Evolutionary conservation across 2,888 invertebrate genomes (phyloP), one percentile per base, ranked within the genome.

Genomic region (Aquatica leii): DNA sequence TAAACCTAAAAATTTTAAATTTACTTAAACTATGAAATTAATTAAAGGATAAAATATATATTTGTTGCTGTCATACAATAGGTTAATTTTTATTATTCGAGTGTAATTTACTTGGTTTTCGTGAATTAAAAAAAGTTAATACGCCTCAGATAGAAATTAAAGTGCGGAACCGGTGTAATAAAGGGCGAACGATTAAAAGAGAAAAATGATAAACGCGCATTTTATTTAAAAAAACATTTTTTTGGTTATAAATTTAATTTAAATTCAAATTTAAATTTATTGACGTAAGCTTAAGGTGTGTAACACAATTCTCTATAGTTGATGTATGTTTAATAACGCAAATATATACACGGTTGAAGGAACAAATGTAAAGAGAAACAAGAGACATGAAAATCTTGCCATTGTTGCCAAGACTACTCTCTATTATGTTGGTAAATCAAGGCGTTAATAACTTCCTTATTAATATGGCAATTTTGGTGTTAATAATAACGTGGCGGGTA

Each of bases 121-220:
- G 41, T 50, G 52, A 17, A 20, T 21, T n/a, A 46, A 59, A 59
- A 57, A 59, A 59, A 59, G 46, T 59, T 46, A 52, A 59, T 59
- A 53, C n/a, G 52, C 52, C 53, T 52, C 59, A 48, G 59, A 59
- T 59, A 59, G 53, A 59, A 59, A 59, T 59, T 52, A 59, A 59
- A 59, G 59, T 59, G 52, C 59, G 59, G 52, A 59, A 53, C 59
- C 53, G 37, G 21, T 46, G 52, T 59, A 59, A 59, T 59, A 59
- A 59, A 59, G 59, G 50, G 59, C 31, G 31, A 52, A 52, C 59
- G 59, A 59, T 59, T 59, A 59, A 37, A 46, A 48, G 56, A 48
- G 56, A 48, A 46, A 41, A 18, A 37, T 37, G 35, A n/a, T n/a
- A n/a, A n/a, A n/a, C n/a, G 54, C 41, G 24, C 17, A 49, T 24